Conservation (phyloP, 2,888 invertebrate genomes). For the Acanthosoma haemorrhoidale region DNA sequence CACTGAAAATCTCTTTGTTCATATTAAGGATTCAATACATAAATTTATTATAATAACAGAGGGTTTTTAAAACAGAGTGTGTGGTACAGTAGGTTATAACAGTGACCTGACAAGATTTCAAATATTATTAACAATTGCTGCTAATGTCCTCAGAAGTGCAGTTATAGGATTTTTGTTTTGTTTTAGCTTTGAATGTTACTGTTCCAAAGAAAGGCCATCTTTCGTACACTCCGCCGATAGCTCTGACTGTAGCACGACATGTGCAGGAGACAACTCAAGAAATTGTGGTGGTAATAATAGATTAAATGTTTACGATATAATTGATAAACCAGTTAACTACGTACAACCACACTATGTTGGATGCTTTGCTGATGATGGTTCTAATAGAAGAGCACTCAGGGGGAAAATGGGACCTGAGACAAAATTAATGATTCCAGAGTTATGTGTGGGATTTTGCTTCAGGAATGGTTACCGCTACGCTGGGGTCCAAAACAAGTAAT, state of each 20-base stretch:
- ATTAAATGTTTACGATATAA: conserved; percentile 32
- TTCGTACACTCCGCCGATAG: conserved; percentile 30
- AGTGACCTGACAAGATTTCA: too few relatives aligned
- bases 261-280: conserved; percentile 31
- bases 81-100: neutral
- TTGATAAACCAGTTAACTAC: neutral
- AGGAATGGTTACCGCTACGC: conserved; percentile 34
- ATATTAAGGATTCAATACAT: too few relatives aligned
- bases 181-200: conserved; percentile 37
- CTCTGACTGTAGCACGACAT: conserved; percentile 26
- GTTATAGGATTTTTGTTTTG: neutral
- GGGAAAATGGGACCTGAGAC: neutral
- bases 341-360: conserved; percentile 17
- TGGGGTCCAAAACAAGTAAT: conserved; percentile 29
- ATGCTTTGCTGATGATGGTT: conserved; percentile 5
- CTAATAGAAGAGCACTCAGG: neutral
- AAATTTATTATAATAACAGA: too few relatives aligned
- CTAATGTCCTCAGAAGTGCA: too few relatives aligned
- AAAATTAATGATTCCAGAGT: conserved; percentile 15
- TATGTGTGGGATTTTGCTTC: conserved; percentile 34
- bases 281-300: conserved; percentile 31
- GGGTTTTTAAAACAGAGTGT: neutral
- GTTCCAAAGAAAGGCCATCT: conserved; percentile 32
- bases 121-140: too few relatives aligned
- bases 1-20: too few relatives aligned